These are phyloP conservation scores for Triops cancriformis DNA, from an alignment of 1,140 invertebrate species.

Conservation along the genomic window DNA sequence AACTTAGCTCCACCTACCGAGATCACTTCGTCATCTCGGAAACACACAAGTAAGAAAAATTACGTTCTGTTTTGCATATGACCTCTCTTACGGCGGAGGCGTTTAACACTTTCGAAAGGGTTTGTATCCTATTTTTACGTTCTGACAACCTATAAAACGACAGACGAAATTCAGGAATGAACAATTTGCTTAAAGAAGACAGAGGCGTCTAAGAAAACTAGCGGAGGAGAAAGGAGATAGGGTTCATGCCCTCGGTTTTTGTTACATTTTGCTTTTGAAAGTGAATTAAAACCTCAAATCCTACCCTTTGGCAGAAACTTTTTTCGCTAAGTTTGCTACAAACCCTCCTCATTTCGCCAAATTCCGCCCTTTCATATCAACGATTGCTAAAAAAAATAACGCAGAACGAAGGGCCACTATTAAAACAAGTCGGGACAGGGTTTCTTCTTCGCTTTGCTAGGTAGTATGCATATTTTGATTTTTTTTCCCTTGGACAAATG, in stretches of 20 bases:
- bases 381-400: not conserved
- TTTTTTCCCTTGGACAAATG: not conserved
- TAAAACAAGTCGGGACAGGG: not conserved
- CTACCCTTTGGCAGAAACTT: no score
- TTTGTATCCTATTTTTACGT: no score
- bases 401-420: not conserved
- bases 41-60: not conserved
- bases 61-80: not conserved
- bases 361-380: no score
- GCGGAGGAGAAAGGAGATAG: no score
- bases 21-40: not conserved
- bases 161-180: no score
- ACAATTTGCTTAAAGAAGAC: no score
- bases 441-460: not conserved
- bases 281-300: no score
- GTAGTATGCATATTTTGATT: slow-evolving; percentile 15
- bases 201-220: no score
- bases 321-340: not conserved
- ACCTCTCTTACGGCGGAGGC: not conserved
- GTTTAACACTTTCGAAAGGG: not conserved
- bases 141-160: no score
- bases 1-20: not conserved
- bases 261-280: no score
- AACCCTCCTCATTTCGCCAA: not conserved
- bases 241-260: no score